Evolutionary conservation across 2,888 invertebrate species (phyloP), one percentile per base, ranked within the genome.

Genomic region (Dryomyza anilis): DNA sequence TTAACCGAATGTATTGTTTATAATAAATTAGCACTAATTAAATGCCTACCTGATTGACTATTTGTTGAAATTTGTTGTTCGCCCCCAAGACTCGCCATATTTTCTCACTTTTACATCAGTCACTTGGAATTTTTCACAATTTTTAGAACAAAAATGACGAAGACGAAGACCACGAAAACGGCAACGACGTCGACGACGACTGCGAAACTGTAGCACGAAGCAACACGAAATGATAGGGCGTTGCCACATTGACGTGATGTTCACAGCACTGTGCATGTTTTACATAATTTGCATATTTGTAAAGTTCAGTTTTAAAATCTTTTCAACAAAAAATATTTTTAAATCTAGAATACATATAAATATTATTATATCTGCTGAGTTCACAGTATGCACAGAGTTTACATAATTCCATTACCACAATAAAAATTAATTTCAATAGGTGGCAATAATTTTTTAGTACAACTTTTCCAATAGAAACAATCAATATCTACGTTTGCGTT

Each of bases 61-160:
- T 80, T 82, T 75, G 79, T 74, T 76, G 76, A 78, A 81, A 81
- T 81, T 80, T 81, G 78, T 77, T 81, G 80, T 78, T 83, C 82
- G 76, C 82, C 83, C 78, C 80, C 84, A 80, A 84, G 77, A 81
- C 83, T 83, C 83, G 81, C 82, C 83, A 83, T 84, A 82, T 83
- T 83, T 81, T 76, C 76, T 73, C 74, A 77, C 77, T 78, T 71
- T 73, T 76, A 75, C 75, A 75, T 76, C 75, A 77, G 75, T 76
- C 77, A 78, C 78, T 76, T 76, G 73, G 74, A 75, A 75, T 74
- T 76, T 75, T 77, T 70, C 70, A 69, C 67, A 70, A 66, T 65
- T 70, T 76, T 78, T 78, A 76, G 78, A 76, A 78, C 78, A 72
- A 73, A 72, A 78, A 71, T 72, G 73, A 71, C 72, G 72, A 71